These are phyloP conservation scores for Gnatocerus cornutus DNA, from an alignment of 2,888 invertebrate species.

Conservation along the genomic window DNA sequence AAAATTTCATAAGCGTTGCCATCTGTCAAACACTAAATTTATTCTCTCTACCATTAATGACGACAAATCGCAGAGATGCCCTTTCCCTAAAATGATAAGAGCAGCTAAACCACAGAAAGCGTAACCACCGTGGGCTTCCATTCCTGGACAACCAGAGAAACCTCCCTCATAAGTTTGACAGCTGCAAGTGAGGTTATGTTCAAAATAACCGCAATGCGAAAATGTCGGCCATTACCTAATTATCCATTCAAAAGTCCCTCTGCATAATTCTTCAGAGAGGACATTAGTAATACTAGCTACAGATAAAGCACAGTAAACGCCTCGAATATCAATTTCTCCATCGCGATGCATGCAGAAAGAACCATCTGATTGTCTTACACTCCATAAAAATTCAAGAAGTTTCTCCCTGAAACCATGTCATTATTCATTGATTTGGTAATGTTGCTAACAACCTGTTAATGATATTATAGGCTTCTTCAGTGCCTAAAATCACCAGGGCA, in stretches of 20 bases:
- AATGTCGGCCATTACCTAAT: conserved; percentile 73
- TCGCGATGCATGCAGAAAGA: conserved; percentile 92
- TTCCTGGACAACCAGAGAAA: conserved; percentile 93
- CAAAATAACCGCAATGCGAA: neutral
- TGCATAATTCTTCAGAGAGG: conserved; percentile 84
- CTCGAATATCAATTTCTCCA: conserved; percentile 95
- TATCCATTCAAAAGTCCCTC: conserved; percentile 94
- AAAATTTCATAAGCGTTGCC: conserved; percentile 51
- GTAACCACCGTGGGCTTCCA: conserved; percentile 99
- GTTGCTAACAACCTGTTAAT: conserved; percentile 79
- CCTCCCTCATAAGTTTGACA: conserved; percentile 99
- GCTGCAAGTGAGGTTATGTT: conserved; percentile 67
- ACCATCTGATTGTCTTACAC: conserved; percentile 88
- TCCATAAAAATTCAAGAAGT: conserved; percentile 85
- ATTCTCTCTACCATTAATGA: conserved; percentile 76
- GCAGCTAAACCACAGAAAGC: conserved; percentile 97
- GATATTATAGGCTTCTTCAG: conserved; percentile 85
- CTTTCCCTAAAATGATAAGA: conserved; percentile 85
- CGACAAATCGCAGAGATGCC: conserved; percentile 83
- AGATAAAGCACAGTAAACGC: conserved; percentile 96
- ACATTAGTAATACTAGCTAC: conserved; percentile 91
- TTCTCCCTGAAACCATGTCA: conserved; percentile 71
- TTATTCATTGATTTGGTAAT: conserved; percentile 6
- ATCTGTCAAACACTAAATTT: conserved; percentile 15
- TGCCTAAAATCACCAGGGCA: conserved; percentile 91